Evolutionary conservation across 2,113 vertebrate species (phyloP), one percentile per base, ranked within the genome.

Genomic region (Labeo catla): DNA sequence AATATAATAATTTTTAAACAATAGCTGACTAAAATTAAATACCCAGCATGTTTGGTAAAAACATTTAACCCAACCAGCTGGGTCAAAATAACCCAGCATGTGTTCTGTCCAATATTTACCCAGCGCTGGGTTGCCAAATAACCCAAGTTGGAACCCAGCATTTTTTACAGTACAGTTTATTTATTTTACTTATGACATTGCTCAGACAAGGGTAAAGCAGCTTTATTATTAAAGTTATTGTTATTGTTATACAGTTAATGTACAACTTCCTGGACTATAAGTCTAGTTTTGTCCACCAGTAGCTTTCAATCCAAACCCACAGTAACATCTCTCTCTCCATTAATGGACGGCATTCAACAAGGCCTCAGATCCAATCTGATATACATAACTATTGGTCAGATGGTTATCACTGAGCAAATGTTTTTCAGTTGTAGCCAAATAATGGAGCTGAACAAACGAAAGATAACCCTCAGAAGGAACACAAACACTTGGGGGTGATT

Each of bases 371-470:
- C 84, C 4, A 68, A 45, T 63, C 84, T 87, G 85, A 90, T 76
- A 85, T 61, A 45, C 81, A 85, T 83, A 83, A 87, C 79, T 80
- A 61, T 57, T 36, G 89, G 85, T 88, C 89, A 90, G 89, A 90
- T 90, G 89, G 86, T 88, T 90, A 90, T 90, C 89, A 82, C 28
- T 81, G 49, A 82, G 66, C 83, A 90, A 90, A 90, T 84, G 84
- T 90, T 88, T 87, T 88, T 87, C 83, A 90, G 21, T 87, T 87
- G 85, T 84, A 90, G 59, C 45, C 49, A 85, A 89, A 85, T 86
- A 90, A 78, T 23, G 13, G 50, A 47, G 47, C 54, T 57, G 76
- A 66, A 49, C 34, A 21, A 59, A 74, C 34, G 47, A 68, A 85
- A 88, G 87, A 87, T 86, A 88, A 89, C 83, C 84, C 80, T 86